Base-by-base conservation (phyloP, 1,140 invertebrate species). In the Bicyclus anynana region DNA sequence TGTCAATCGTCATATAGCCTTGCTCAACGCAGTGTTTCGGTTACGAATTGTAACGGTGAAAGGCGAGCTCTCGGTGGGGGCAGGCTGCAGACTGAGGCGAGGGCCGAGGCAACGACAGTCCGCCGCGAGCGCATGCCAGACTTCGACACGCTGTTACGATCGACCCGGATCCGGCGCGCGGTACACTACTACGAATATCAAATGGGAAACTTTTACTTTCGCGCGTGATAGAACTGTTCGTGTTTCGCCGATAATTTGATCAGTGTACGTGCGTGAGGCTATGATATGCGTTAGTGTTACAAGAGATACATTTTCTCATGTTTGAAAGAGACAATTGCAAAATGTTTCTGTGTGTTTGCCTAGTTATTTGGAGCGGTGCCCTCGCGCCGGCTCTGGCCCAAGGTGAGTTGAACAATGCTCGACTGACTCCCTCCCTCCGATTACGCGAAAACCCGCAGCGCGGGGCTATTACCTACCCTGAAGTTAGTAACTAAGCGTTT, bases 11-110 rank as follows among this genome's bases (percentile, higher is more conserved):
- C 80, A 72, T 80, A 77, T 71, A 85, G 82, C 82, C 82, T 85
- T 83, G 82, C 79, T 76, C 75, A 83, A 80, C 72, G 55, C 60
- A 68, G 73, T 76, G 65, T 81, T 81, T 78, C 66, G 77, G 74
- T 72, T 77, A 77, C 74, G 74, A 85, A 83, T 80, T 83, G 78
- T 85, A 83, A 83, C 82, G 82, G 82, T 85, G 82, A 85, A 85
- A 85, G 82, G 82, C 73, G 69, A 50, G 55, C 67, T 62, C 54
- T 20, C 42, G 63, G 80, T 78, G 82, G 82, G 82, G 82, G 76
- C 65, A 69, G 27, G 14, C 33, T 48, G 7, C 23, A 23, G 23
- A 23, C 23, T n/a, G n/a, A n/a, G n/a, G n/a, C n/a, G n/a, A n/a
- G 44, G 40, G 53, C 57, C 65, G 64, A 62, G 66, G 58, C 62